Evolutionary conservation across 2,888 invertebrate genomes (phyloP), one percentile per base, ranked within the genome.

Genomic region (Diaphora mendica): DNA sequence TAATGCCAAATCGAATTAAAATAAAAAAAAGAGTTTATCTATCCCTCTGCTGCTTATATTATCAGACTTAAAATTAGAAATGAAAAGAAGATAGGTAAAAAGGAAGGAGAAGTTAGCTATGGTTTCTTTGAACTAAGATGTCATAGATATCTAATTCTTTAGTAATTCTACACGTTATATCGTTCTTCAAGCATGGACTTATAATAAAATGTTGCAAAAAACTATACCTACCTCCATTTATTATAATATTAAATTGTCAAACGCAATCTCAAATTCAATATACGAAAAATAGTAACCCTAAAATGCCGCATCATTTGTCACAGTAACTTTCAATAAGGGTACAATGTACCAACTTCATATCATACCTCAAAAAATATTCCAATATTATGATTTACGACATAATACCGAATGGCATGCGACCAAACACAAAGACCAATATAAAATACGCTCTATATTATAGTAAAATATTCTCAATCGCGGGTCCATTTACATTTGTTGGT

Each of bases 371-470:
- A 86, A 91, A 92, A 94, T 93, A 94, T 94, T 92, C 89, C 94
- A 94, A 94, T 95, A 93, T 93, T 92, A 92, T 94, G 95, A 95
- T 95, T 93, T 95, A 95, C 87, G 90, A 88, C 87, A 89, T 90
- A 92, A 94, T 91, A 90, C 90, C 86, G 81, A 89, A 90, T 88
- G 88, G 86, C 87, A 85, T 85, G 82, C 84, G 82, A 84, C 85
- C 86, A 82, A 74, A 73, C 75, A 73, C 78, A 35, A 48, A 39
- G 26, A 9, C 90, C 86, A 86, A 8, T 65, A 5, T 78, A 86
- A 42, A 7, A 23, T 69, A 79, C 83, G 26, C 88, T 64, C 33
- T 67, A 23, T 20, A 67, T 74, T 33, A 23, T 17, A 62, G 26
- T 9, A 39, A 51, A 73, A 68, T 42, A 51, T 35, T 26, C 65